Percentiles rank a stretch among this genome's conserved stretches.
Evolutionary conservation across 2,797 vertebrate species (phyloP).

Genomic region (Parotocinclus haroldoi): DNA sequence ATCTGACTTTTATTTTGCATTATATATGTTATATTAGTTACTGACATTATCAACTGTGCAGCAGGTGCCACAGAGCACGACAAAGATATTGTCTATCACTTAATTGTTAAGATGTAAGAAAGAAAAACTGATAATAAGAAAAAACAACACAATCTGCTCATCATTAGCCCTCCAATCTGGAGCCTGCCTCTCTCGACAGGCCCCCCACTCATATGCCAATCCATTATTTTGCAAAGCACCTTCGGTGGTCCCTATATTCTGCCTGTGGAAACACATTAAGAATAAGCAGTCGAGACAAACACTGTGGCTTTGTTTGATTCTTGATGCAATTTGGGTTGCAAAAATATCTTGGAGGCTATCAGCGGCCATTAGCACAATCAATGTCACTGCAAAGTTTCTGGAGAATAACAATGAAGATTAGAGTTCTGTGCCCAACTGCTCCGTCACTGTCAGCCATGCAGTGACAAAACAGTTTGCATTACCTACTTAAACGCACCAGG

Average conservation of each 20-base stretch:
- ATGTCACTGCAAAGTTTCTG: conserved; percentile 75
- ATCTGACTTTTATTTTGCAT: no score
- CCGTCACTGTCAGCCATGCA: conserved; percentile 72
- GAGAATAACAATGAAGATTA: conserved; percentile 75
- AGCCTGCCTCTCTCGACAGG: conserved; percentile 65
- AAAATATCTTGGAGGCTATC: conserved; percentile 82
- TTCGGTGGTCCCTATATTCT: conserved; percentile 77
- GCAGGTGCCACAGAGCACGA: conserved; percentile 31
- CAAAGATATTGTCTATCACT: conserved; percentile 26
- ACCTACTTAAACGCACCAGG: conserved; percentile 79
- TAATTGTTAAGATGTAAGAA: conserved; percentile 35
- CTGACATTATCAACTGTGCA: conserved; percentile 21
- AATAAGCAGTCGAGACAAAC: conserved; percentile 76
- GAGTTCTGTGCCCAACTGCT: conserved; percentile 62
- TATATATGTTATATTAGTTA: no score
- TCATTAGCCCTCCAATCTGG: conserved; percentile 64
- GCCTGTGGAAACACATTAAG: conserved; percentile 80
- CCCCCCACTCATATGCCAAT: conserved; percentile 51
- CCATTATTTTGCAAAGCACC: conserved; percentile 70
- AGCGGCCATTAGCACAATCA: conserved; percentile 75
- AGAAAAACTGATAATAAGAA: conserved; percentile 10
- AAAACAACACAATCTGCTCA: conserved; percentile 59
- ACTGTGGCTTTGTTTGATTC: conserved; percentile 73
- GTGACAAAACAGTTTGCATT: conserved; percentile 79
- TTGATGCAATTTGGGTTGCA: conserved; percentile 76